Evolutionary conservation across 2,113 vertebrate genomes (phyloP), one percentile per base, ranked within the genome.

Genomic region (Choloepus hoffmanni): DNA sequence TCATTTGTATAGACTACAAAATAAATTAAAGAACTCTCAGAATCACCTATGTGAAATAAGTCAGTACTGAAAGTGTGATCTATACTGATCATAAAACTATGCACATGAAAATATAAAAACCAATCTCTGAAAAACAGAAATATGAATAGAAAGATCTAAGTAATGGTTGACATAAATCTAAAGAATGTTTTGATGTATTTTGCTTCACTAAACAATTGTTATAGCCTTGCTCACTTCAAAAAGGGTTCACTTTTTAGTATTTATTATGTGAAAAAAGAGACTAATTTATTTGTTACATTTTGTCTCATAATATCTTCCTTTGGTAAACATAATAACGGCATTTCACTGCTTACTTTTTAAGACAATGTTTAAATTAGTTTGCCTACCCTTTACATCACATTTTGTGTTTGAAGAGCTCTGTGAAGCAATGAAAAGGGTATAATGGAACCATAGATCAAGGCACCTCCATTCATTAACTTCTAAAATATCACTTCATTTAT

Each of bases 401-500:
- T 67, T 96, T 93, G 68, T 81, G 16, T 91, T 97, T 96, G 87
- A 95, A 94, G 81, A 95, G 87, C n/a, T 87, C 85, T 63, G 55
- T 50, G 65, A 94, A 95, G 94, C 95, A 95, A 96, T 95, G 74
- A 65, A 93, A 81, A 84, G 74, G 79, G n/a, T 58, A 55, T 91
- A 96, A 96, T 93, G 43, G 82, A 81, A 48, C 67, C 89, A 87
- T 53, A 91, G 78, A 96, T 96, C 93, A 95, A 96, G 67, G 40
- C 40, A 88, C 67, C 90, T 93, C 36, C 94, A 74, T 89, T 84
- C 95, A 94, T 45, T 33, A 97, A 94, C 81, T 83, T 96, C 85
- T 92, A 90, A 96, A 97, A 55, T 58, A 95, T 95, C 79, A 94
- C 68, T 84, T 97, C 88, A 95, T 97, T 96, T 97, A 96, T 93